Percentiles rank a stretch among this genome's conserved stretches.
Evolutionary conservation across 2,888 invertebrate species (phyloP).

Genomic region (Sthenelais limicola): DNA sequence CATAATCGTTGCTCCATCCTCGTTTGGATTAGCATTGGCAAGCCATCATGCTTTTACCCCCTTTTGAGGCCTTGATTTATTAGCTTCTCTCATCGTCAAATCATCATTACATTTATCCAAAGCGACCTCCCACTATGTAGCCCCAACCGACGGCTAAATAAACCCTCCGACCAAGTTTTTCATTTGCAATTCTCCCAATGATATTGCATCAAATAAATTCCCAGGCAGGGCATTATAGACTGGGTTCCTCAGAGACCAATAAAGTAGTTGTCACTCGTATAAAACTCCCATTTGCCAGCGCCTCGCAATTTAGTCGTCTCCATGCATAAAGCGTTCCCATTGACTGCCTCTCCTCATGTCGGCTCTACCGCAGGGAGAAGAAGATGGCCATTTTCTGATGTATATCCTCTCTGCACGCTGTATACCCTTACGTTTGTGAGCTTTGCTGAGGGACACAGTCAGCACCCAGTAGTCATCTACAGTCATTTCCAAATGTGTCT

Average conservation of each 20-base stretch:
- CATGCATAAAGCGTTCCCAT: not conserved
- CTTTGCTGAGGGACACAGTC: no score
- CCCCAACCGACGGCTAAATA: no score
- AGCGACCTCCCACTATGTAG: not conserved
- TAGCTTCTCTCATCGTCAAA: constrained; percentile 7
- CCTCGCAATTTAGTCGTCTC: constrained; percentile 28
- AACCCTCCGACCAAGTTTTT: constrained; percentile 22
- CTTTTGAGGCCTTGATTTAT: constrained; percentile 24
- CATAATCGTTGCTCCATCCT: constrained; percentile 3
- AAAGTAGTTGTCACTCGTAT: constrained; percentile 29
- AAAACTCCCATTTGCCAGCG: constrained; percentile 37
- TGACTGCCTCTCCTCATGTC: no score
- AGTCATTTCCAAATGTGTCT: no score
- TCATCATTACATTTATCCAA: constrained; percentile 17
- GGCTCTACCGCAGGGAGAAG: no score
- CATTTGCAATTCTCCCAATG: constrained; percentile 31
- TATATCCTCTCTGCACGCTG: no score
- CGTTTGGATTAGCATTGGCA: constrained; percentile 11
- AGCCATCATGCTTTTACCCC: constrained; percentile 3
- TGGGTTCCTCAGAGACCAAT: constrained; percentile 22
- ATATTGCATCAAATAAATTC: constrained; percentile 34
- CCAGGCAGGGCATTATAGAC: constrained; percentile 22
- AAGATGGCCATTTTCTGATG: no score
- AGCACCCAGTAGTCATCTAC: no score
- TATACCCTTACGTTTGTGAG: no score